Evolutionary conservation across 2,888 invertebrate genomes (phyloP), one percentile per base, ranked within the genome.

Genomic region (Chrysomela aeneicollis): DNA sequence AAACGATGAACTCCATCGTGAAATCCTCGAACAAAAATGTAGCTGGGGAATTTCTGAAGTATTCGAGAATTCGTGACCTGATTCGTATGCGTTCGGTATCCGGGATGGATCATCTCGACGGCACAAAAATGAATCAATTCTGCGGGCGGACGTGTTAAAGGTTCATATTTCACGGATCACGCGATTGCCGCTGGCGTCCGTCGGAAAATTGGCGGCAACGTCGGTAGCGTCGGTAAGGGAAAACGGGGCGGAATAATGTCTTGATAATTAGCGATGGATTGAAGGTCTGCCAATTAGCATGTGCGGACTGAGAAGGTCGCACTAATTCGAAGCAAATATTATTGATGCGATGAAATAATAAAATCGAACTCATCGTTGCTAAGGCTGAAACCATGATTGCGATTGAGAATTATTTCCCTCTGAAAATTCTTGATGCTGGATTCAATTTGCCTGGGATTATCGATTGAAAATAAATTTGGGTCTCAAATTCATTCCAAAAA

Each of bases 221-320:
- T 9, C 9, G 54, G 26, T 37, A 61, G 17, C 18, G 32, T 42
- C 42, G 42, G 42, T 1, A 12, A 26, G 60, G 42, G 46, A 61
- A 46, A 61, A 32, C 32, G 57, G 37, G 52, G 52, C 63, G 64
- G 70, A 64, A 69, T 70, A 73, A 71, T 68, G 68, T 68, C 70
- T 67, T 69, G 71, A 67, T 73, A 74, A 74, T 71, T 73, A 70
- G 66, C 65, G 70, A 69, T 72, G 67, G 68, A 72, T 71, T 70
- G 65, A 63, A 68, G 69, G 59, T 59, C 65, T 64, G 66, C 68
- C 71, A 69, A 71, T 72, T 71, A 64, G 66, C 52, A 67, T 66
- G 57, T 66, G 62, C 49, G 58, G 59, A 49, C 50, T 61, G 67
- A 67, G 42, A 9, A 15, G 12, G 52, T 22, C 21, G 19, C 30